A percentile compares a stretch with the other conserved stretches of the same genome.
Conservation (phyloP, 2,113 vertebrate genomes). For the Echinops telfairi region DNA sequence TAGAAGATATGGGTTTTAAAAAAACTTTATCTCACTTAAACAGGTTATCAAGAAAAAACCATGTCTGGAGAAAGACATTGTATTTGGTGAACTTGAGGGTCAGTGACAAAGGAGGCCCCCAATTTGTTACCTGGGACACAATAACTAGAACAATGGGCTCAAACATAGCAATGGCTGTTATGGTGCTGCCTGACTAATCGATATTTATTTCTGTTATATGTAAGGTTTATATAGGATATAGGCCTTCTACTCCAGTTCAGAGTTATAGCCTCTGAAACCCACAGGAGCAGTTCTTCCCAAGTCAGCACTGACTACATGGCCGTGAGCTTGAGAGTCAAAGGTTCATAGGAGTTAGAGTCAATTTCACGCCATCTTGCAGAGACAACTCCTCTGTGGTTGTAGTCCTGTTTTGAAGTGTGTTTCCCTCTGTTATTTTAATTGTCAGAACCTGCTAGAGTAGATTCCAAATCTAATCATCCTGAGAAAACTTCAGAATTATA, state of each 20-base stretch:
- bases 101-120: background rate
- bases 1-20: background rate
- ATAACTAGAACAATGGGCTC: background rate
- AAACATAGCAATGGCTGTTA: background rate
- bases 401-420: background rate
- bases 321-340: too few relatives aligned
- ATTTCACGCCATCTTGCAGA: too few relatives aligned
- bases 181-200: background rate
- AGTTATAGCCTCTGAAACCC: background rate
- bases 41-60: background rate
- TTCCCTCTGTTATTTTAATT: background rate
- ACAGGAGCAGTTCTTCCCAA: too few relatives aligned
- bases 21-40: background rate
- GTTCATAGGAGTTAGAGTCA: too few relatives aligned
- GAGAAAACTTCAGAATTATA: background rate
- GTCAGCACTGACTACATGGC: too few relatives aligned
- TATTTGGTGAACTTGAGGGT: background rate
- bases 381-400: background rate
- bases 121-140: background rate
- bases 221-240: background rate
- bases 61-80: background rate
- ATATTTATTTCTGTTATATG: background rate
- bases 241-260: too few relatives aligned
- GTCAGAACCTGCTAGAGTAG: background rate
- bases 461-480: background rate